Evolutionary conservation across 2,797 vertebrate species (phyloP).

Genomic region (Tachyglossus aculeatus): DNA sequence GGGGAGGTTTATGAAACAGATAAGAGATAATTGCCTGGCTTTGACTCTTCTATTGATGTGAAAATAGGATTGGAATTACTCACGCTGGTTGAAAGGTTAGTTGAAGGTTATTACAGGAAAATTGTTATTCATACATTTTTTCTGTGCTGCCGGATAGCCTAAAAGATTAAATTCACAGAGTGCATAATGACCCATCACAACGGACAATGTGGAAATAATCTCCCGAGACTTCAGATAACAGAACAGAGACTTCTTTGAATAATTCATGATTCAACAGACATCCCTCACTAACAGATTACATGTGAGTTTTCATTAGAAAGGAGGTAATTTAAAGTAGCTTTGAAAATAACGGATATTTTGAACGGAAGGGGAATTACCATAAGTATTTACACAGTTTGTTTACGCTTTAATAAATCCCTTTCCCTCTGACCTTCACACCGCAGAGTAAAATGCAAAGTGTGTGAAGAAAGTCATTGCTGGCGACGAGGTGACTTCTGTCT

Average conservation of each 20-base stretch:
- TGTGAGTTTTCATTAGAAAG: constrained; percentile 87
- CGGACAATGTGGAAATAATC: constrained; percentile 92
- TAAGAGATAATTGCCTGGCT: constrained; percentile 83
- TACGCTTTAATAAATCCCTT: constrained; percentile 70
- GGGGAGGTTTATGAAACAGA: constrained; percentile 69
- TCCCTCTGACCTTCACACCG: constrained; percentile 77
- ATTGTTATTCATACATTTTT: constrained; percentile 83
- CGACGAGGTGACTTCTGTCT: constrained; percentile 42
- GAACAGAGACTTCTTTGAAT: constrained; percentile 87
- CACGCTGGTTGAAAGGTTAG: constrained; percentile 84
- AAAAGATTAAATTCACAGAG: constrained; percentile 90
- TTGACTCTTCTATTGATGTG: constrained; percentile 91
- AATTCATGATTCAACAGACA: constrained; percentile 85
- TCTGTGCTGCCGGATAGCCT: constrained; percentile 80
- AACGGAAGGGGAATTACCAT: constrained; percentile 77
- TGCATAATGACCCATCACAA: constrained; percentile 96
- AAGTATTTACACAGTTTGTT: constrained; percentile 78
- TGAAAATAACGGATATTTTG: constrained; percentile 78
- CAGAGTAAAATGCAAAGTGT: constrained; percentile 76
- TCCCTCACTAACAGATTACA: constrained; percentile 83
- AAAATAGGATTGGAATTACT: constrained; percentile 87
- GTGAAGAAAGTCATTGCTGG: constrained; percentile 78
- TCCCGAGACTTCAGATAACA: constrained; percentile 85
- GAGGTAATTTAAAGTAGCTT: constrained; percentile 77
- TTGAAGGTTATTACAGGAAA: constrained; percentile 95